Base-by-base conservation (phyloP, 2,113 vertebrate genomes). In the Phaetusa simplex region DNA sequence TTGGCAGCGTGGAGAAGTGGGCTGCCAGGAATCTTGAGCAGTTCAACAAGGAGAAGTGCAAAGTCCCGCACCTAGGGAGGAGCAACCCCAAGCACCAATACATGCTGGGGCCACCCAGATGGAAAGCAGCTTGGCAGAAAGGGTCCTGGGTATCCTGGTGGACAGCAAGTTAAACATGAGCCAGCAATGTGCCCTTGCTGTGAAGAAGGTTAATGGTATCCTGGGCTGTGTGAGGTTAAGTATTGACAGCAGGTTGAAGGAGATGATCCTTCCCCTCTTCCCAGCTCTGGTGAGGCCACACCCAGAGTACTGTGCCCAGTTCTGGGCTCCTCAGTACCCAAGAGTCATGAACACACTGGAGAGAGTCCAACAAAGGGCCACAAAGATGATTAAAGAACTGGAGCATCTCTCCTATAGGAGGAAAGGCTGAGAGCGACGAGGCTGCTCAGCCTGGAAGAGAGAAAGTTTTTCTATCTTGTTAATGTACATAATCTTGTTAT, bases 21-120 rank as follows among this genome's bases (percentile, higher is more conserved):
- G 7, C 20, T 88, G 11, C 12, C 22, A 74, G 34, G 30, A 88
- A 11, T 8, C 5, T 61, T 7, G 30, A 17, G 24, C 4, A 7
- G 5, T 34, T 78, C 58, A 73, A 36, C 24, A 34, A n/a, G 45
- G 45, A 47, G 14, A 59, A 65, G 5, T 21, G 12, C 10, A 23
- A 78, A 79, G 40, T 70, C 15, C 19, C 56, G 11, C 11, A n/a
- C 4, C 12, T 21, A 16, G 8, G 9, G 24, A 82, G 9, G n/a
- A 66, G 24, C 6, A 70, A 59, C 5, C 2, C 1, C 43, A 78
- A 20, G 5, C 15, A 58, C 3, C 8, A 27, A 2, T 4, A 5
- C 21, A 14, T 16, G 4, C 9, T 73, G 15, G 10, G 5, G 0
- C 8, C 20, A 66, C 8, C 5, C 11, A 61, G 3, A 5, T 61